Percentiles rank a stretch among this genome's conserved stretches.
Conservation (phyloP, 2,888 invertebrate genomes). For the Unio delphinus region DNA sequence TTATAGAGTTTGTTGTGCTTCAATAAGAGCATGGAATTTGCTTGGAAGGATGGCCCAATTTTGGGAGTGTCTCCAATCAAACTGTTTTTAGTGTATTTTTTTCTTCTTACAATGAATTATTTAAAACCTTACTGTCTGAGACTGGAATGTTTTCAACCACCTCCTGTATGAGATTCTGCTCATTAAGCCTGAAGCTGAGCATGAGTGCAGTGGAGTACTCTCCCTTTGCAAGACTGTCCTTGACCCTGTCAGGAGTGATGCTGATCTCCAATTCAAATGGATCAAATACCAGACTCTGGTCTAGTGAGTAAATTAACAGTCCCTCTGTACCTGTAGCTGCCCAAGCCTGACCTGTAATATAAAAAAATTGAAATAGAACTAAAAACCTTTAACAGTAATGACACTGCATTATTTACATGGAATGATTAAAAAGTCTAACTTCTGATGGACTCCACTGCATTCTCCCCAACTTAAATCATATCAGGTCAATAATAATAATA, state of each 20-base stretch:
- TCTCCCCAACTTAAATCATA: too few species aligned
- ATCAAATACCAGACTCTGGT: constrained; percentile 87
- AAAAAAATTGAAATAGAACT: neutral
- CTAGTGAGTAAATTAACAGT: constrained; percentile 88
- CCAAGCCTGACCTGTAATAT: constrained; percentile 77
- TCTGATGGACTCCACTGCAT: too few species aligned
- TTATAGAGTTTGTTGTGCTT: too few species aligned
- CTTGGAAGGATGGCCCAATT: too few species aligned
- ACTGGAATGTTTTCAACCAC: constrained; percentile 87
- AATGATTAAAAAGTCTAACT: too few species aligned
- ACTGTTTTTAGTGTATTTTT: too few species aligned
- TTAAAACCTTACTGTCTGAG: constrained; percentile 77
- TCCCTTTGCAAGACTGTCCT: constrained; percentile 51
- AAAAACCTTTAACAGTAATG: neutral
- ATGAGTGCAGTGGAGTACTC: constrained; percentile 80
- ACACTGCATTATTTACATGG: too few species aligned
- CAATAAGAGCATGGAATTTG: too few species aligned
- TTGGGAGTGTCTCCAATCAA: too few species aligned
- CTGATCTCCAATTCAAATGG: constrained; percentile 90
- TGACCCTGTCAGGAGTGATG: constrained; percentile 80
- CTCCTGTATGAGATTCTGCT: constrained; percentile 81
- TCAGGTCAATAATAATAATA: too few species aligned
- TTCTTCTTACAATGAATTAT: too few species aligned
- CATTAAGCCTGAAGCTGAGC: constrained; percentile 89
- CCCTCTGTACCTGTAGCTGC: constrained; percentile 97